These are phyloP conservation scores for Paramisgurnus dabryanus DNA, from an alignment of 2,113 vertebrate genomes.

Conservation along the genomic window DNA sequence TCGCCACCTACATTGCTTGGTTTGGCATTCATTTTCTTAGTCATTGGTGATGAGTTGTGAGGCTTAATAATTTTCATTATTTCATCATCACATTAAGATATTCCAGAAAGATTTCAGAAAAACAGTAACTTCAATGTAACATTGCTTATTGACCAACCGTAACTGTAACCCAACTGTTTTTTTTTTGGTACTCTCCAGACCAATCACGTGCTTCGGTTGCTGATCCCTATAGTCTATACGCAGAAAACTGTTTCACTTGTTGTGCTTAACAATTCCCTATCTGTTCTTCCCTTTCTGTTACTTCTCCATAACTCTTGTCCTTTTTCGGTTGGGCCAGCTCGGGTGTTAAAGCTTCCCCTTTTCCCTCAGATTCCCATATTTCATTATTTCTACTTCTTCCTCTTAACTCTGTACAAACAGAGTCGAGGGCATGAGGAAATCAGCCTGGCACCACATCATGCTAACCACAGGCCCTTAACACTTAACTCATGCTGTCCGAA, in stretches of 20 bases:
- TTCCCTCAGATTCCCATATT: conserved; percentile 92
- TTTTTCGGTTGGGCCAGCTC: conserved; percentile 85
- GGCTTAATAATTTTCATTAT: not conserved
- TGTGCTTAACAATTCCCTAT: conserved; percentile 85
- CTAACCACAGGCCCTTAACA: conserved; percentile 69
- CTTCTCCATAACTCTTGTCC: conserved; percentile 93
- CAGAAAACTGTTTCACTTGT: conserved; percentile 72
- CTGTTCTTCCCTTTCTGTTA: conserved; percentile 93
- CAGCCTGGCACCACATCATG: conserved; percentile 78
- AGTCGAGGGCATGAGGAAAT: conserved; percentile 84
- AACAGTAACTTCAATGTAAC: not conserved
- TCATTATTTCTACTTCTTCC: conserved; percentile 91
- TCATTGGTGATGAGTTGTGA: not conserved
- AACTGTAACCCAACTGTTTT: not conserved
- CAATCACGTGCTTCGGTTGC: conserved; percentile 42
- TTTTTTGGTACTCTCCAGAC: conserved; percentile 21
- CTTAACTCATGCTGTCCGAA: conserved; percentile 11
- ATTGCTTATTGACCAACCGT: not conserved
- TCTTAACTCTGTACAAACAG: conserved; percentile 81
- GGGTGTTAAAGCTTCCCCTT: conserved; percentile 88
- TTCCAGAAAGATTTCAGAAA: not conserved
- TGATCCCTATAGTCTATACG: conserved; percentile 47
- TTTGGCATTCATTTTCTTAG: not conserved
- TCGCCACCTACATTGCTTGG: no score
- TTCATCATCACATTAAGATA: not conserved